A percentile compares a stretch with the other conserved stretches of the same genome.
phyloP scores from a whole-genome alignment of 2,888 invertebrate genomes.

The Macrosoma leucophasiata region DNA sequence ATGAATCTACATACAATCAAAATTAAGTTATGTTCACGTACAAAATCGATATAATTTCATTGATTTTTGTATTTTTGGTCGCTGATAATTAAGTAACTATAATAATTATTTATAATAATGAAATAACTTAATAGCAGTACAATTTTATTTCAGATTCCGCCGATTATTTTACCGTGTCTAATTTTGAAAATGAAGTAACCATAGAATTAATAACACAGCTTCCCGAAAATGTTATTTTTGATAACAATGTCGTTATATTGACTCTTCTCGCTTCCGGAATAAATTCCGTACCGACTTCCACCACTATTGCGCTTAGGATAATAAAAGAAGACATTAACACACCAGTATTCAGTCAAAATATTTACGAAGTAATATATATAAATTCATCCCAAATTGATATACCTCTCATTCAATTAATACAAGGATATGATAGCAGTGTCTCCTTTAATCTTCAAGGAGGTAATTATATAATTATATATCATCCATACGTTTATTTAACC shows the following conservation, averaged over 20 bases:
- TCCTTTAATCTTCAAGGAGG: slow-evolving; percentile 48
- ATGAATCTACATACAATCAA: too few species aligned
- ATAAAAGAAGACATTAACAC: slow-evolving; percentile 47
- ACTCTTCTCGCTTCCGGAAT: slow-evolving; percentile 43
- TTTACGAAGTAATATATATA: slow-evolving; percentile 40
- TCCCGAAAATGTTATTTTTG: slow-evolving; percentile 38
- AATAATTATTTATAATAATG: background rate
- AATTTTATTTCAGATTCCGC: slow-evolving; percentile 37
- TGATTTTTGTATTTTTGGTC: too few species aligned
- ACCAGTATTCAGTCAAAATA: slow-evolving; percentile 43
- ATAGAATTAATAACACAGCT: slow-evolving; percentile 32
- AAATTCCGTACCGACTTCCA: slow-evolving; percentile 39
- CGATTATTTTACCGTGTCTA: slow-evolving; percentile 33
- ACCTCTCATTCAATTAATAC: slow-evolving; percentile 38
- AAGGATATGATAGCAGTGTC: slow-evolving; percentile 44
- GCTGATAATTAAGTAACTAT: too few species aligned
- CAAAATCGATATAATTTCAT: too few species aligned
- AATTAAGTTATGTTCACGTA: too few species aligned
- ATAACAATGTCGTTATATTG: slow-evolving; percentile 44
- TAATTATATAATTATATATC: slow-evolving; percentile 30
- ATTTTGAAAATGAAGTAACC: slow-evolving; percentile 32
- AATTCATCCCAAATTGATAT: slow-evolving; percentile 31
- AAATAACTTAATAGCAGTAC: background rate
- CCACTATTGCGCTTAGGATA: slow-evolving; percentile 47
- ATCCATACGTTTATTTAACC: too few species aligned